Percentiles rank a stretch among this genome's conserved stretches.
phyloP scores from a whole-genome alignment of 2,888 invertebrate species.

The Diarsia dahlii region DNA sequence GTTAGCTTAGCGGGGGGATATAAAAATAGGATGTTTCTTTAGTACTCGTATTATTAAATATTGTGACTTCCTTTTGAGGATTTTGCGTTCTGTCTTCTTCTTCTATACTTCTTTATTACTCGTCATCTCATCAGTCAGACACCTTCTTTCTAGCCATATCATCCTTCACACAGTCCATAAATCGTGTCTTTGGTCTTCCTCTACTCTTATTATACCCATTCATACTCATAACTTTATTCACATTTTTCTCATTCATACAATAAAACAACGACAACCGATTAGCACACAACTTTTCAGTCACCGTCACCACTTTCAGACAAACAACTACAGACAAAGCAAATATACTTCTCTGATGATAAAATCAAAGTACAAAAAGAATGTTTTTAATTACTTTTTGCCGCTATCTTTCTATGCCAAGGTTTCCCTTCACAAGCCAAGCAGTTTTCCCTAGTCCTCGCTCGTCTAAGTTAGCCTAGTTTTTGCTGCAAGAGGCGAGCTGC shows the following conservation, averaged over 20 bases:
- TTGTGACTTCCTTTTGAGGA: neutral
- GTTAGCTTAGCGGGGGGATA: neutral
- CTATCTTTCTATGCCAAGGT: constrained; percentile 49
- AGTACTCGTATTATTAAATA: neutral
- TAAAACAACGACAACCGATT: too few species aligned
- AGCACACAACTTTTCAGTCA: too few species aligned
- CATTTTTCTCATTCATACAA: too few species aligned
- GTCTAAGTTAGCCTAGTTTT: constrained; percentile 43
- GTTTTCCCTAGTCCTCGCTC: constrained; percentile 20
- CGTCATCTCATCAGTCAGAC: too few species aligned
- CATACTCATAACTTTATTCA: too few species aligned
- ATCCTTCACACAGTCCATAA: too few species aligned
- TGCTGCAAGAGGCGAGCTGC: constrained; percentile 22
- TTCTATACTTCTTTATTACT: too few species aligned
- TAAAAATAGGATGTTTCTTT: constrained; percentile 1
- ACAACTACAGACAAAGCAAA: neutral
- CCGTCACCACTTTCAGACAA: neutral
- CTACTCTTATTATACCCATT: too few species aligned
- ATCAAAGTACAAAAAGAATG: constrained; percentile 14
- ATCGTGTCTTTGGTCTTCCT: too few species aligned
- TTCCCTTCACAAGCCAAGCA: neutral
- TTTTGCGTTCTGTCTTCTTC: too few species aligned
- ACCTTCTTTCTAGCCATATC: too few species aligned
- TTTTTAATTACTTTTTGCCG: constrained; percentile 1
- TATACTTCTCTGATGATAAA: constrained; percentile 3